These are phyloP conservation scores for Lophochroa leadbeateri DNA, from an alignment of 2,113 vertebrate genomes.

Conservation along the genomic window DNA sequence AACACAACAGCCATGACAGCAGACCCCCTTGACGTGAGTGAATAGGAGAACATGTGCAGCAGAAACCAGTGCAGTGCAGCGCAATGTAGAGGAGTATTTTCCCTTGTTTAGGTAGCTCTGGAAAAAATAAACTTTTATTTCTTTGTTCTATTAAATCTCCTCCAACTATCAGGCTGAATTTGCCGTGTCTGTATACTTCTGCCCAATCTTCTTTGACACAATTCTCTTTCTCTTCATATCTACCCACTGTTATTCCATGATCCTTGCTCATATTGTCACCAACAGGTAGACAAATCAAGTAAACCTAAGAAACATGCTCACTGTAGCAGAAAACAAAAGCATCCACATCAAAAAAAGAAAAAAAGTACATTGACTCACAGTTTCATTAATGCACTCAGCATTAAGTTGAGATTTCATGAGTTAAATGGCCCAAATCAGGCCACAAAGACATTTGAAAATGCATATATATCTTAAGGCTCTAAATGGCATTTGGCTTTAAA, in stretches of 20 bases:
- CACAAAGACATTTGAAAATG: constrained; percentile 47
- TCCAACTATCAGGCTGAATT: constrained; percentile 15
- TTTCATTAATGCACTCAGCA: constrained; percentile 4
- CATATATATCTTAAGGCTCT: constrained; percentile 31
- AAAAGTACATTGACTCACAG: neutral
- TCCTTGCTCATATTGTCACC: neutral
- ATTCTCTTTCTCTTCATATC: neutral
- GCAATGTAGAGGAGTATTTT: neutral
- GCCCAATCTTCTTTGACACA: constrained; percentile 25
- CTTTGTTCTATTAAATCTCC: constrained; percentile 28
- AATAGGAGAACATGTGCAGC: neutral
- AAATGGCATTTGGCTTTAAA: constrained; percentile 54
- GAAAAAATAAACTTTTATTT: neutral
- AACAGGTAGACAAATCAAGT: constrained; percentile 34
- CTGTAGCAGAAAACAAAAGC: constrained; percentile 34
- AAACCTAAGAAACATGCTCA: constrained; percentile 28
- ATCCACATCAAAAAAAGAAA: neutral
- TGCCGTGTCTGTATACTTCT: neutral
- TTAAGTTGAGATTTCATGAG: constrained; percentile 9
- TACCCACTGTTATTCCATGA: neutral
- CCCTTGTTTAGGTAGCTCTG: neutral
- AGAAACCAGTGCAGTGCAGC: neutral
- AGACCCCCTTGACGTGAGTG: accelerated
- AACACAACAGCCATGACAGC: neutral
- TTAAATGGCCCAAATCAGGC: constrained; percentile 45